Evolutionary conservation across 2,113 vertebrate species (phyloP), one percentile per base, ranked within the genome.

Genomic region (Rallus limicola): DNA sequence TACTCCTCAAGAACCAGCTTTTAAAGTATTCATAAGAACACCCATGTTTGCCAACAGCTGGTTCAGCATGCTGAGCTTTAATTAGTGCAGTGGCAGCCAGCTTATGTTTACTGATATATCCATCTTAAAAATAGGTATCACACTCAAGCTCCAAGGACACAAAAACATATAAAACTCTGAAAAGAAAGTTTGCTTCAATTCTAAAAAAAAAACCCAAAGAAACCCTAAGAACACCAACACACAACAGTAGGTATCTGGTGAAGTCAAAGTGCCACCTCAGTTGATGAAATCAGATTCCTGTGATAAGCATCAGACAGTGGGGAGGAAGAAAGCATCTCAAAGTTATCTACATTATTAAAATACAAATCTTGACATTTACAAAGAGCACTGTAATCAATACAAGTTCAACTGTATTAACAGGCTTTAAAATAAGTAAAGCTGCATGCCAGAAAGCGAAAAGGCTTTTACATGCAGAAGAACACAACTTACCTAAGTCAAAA

Each of bases 401-500:
- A 77, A 88, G 20, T 29, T 56, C 25, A 79, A 60, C 7, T 69
- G 11, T 36, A 36, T 50, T 70, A 74, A 40, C 1, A 56, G 28
- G 38, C 25, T 11, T 87, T 80, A 11, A 24, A 19, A 53, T 10
- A 55, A 81, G 10, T n/a, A 85, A 94, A 93, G 23, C 23, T 85
- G 58, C 3, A 1, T 7, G 50, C 16, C 14, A 58, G n/a, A 85
- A 92, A 34, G 24, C 26, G 65, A 60, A 71, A 58, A 55, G 24
- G 21, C 31, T 74, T 80, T 83, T 78, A 86, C 23, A 17, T 89
- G 92, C 60, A 91, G 19, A 90, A 33, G 28, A 56, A 68, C 21
- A 60, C 26, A 93, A 98, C 99, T 99, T 98, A 99, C 99, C 99
- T 85, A 99, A 98, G 96, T 99, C 99, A 62, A 99, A 99, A 97